phyloP scores from a whole-genome alignment of 2,888 invertebrate species.

The Agriopis marginaria region DNA sequence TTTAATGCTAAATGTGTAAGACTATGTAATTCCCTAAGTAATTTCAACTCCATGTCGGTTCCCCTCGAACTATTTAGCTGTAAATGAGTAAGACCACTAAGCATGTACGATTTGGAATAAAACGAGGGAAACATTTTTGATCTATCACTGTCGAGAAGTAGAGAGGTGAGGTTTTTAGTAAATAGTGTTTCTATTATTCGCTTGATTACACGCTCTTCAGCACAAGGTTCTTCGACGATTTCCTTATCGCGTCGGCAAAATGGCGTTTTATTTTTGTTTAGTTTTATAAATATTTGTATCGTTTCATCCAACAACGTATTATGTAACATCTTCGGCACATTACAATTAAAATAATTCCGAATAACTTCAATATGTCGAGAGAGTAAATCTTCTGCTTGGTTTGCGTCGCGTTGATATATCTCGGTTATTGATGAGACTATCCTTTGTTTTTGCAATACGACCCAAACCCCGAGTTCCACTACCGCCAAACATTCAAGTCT shows the following conservation, averaged over 20 bases:
- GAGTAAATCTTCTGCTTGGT: neutral
- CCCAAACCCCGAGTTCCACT: neutral
- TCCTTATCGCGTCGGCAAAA: no score
- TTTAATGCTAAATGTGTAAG: neutral
- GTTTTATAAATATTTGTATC: neutral
- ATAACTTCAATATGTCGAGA: neutral
- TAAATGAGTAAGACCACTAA: neutral
- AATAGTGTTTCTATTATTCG: neutral
- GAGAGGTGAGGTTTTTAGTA: neutral
- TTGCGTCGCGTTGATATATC: neutral
- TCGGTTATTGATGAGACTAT: neutral
- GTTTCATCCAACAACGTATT: neutral
- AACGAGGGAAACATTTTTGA: neutral
- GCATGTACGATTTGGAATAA: neutral
- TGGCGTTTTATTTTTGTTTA: no score
- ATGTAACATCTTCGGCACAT: neutral
- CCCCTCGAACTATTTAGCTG: neutral
- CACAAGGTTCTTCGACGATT: no score
- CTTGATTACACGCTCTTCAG: neutral
- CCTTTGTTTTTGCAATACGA: neutral
- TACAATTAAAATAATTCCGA: neutral
- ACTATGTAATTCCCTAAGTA: neutral
- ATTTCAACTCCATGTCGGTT: neutral
- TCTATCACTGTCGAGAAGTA: neutral
- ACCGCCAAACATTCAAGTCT: slow-evolving; percentile 4